These are phyloP conservation scores for Philaethria dido DNA, from an alignment of 2,888 invertebrate species.

Conservation along the genomic window DNA sequence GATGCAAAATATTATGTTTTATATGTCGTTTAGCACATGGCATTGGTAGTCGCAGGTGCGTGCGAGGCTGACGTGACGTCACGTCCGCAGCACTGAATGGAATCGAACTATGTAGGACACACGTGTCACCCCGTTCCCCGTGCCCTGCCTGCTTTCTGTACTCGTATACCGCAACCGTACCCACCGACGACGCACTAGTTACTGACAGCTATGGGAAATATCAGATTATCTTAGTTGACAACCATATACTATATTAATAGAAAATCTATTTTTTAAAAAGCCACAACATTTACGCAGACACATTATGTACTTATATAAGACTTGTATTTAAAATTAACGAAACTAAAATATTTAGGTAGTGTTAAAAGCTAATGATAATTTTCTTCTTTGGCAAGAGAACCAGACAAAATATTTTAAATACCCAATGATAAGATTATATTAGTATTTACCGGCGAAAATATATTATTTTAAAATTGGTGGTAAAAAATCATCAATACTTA, in stretches of 20 bases:
- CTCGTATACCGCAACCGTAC: slow-evolving; percentile 53
- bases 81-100: slow-evolving; percentile 70
- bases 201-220: slow-evolving; percentile 80
- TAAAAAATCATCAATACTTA: slow-evolving; percentile 3
- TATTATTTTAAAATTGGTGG: background rate
- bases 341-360: background rate
- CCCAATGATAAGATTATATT: background rate
- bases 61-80: slow-evolving; percentile 67
- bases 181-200: slow-evolving; percentile 72
- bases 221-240: slow-evolving; percentile 70
- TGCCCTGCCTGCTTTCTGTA: slow-evolving; percentile 45
- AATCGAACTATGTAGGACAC: slow-evolving; percentile 77
- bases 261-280: background rate
- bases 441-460: background rate
- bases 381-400: slow-evolving; percentile 1
- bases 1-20: slow-evolving; percentile 7
- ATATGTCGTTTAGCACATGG: slow-evolving; percentile 1
- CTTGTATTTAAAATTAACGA: background rate
- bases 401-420: slow-evolving; percentile 15
- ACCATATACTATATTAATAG: slow-evolving; percentile 67
- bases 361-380: background rate
- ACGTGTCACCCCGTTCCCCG: slow-evolving; percentile 66
- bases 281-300: background rate
- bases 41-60: slow-evolving; percentile 60
- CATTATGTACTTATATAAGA: background rate